Evolutionary conservation across 2,797 vertebrate genomes (phyloP).

Genomic region (Hoplostethus atlanticus): DNA sequence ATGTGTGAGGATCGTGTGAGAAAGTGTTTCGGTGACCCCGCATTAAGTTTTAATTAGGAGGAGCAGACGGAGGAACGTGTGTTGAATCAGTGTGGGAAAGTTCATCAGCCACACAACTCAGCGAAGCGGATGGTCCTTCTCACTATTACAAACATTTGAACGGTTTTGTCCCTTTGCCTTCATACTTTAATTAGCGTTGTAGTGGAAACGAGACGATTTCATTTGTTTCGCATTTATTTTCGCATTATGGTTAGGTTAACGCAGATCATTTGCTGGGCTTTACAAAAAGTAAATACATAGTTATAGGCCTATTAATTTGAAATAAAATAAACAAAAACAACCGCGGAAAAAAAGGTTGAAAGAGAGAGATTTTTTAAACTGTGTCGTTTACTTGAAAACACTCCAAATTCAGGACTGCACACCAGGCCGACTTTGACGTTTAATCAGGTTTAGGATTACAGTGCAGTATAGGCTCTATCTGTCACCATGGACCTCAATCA

Average conservation of each 20-base stretch:
- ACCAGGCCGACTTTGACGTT: slow-evolving; percentile 20
- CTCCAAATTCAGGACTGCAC: not conserved
- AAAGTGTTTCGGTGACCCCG: slow-evolving; percentile 83
- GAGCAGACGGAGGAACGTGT: slow-evolving; percentile 81
- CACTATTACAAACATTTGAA: slow-evolving; percentile 38
- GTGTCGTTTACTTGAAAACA: slow-evolving; percentile 7
- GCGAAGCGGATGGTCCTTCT: slow-evolving; percentile 16
- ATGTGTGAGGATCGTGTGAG: slow-evolving; percentile 35
- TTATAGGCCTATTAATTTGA: not conserved
- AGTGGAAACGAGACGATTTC: slow-evolving; percentile 9
- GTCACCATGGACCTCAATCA: slow-evolving; percentile 55
- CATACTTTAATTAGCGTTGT: slow-evolving; percentile 32
- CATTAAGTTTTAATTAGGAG: slow-evolving; percentile 93
- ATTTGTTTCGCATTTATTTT: not conserved
- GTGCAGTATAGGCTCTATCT: not conserved
- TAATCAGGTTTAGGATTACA: slow-evolving; percentile 68
- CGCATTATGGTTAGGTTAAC: not conserved
- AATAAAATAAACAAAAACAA: not conserved
- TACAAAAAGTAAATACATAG: not conserved
- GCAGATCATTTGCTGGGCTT: not conserved
- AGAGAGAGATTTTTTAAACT: not conserved
- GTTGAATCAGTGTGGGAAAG: slow-evolving; percentile 81
- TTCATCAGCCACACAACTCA: slow-evolving; percentile 42
- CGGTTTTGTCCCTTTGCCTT: slow-evolving; percentile 5
- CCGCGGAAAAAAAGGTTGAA: not conserved